Base-by-base conservation (phyloP, 2,797 vertebrate species). In the Centropyge bicolor region DNA sequence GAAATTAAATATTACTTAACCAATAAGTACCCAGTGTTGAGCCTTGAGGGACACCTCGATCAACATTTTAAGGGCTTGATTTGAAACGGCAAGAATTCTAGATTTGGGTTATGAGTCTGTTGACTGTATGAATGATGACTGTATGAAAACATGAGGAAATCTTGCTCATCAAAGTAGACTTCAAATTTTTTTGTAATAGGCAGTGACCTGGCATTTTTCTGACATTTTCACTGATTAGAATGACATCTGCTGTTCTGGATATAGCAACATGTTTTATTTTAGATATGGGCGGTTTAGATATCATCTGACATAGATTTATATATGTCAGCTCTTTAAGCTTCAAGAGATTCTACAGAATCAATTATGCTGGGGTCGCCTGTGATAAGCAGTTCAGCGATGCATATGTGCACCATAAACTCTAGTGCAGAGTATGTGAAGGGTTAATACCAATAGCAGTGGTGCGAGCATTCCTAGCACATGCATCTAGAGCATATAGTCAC, bases 331-430 rank as follows among this genome's bases (percentile, higher is more conserved):
- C 17, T 51, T 19, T 63, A 45, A 70, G 46, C 36, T 61, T 7
- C 1, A 40, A 38, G 59, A 57, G 24, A 70, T 57, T n/a, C 51
- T 16, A 0, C 17, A 40, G 43, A 65, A 57, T 11, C 75, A 76
- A 35, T 64, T 48, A 19, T 59, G 5, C 40, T 67, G 64, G 72
- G 74, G 68, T 85, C 66, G 60, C 9, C 36, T 11, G 22, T 62
- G 36, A 61, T 54, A 40, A 78, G 59, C 31, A 36, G 45, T 43
- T 69, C 54, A 63, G 16, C 69, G 62, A 61, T 46, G 16, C 38
- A 77, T n/a, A 69, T 0, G 0, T 75, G 68, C 11, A 64, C 40
- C 35, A 43, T 69, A 41, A 64, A 78, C 36, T 56, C 35, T 19
- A 82, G 72, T 56, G 64, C 59, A 70, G 54, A 49, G 60, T 17